Conservation (phyloP, 2,888 invertebrate genomes). For the Palloptera scutellata region DNA sequence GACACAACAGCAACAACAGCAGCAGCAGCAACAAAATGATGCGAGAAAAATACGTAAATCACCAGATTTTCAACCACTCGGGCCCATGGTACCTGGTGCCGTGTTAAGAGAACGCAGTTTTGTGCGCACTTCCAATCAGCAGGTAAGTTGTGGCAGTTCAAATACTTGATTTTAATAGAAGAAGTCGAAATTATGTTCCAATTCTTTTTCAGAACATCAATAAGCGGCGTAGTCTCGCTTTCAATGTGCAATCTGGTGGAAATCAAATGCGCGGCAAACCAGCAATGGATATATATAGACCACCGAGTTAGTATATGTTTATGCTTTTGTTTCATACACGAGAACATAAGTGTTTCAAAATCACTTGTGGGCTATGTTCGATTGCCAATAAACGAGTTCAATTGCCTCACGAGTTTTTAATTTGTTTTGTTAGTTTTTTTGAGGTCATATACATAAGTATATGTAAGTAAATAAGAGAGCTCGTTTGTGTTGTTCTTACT, state of each 20-base stretch:
- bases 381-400: too few species aligned
- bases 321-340: too few species aligned
- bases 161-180: not conserved
- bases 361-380: too few species aligned
- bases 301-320: slow-evolving; percentile 74
- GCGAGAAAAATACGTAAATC: slow-evolving; percentile 59
- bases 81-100: slow-evolving; percentile 60
- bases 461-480: too few species aligned
- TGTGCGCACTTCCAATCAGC: slow-evolving; percentile 69
- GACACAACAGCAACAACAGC: slow-evolving; percentile 40
- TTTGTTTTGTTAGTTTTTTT: too few species aligned
- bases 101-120: slow-evolving; percentile 77
- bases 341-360: too few species aligned
- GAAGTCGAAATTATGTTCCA: not conserved
- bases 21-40: slow-evolving; percentile 53
- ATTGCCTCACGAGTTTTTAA: too few species aligned
- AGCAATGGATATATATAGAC: slow-evolving; percentile 87
- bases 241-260: slow-evolving; percentile 66
- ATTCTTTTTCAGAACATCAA: slow-evolving; percentile 66
- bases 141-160: slow-evolving; percentile 54
- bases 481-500: too few species aligned
- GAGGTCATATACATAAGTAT: too few species aligned
- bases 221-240: slow-evolving; percentile 78
- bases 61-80: slow-evolving; percentile 58
- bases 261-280: slow-evolving; percentile 73